These are phyloP conservation scores for Amphipoea lucens DNA, from an alignment of 2,888 invertebrate genomes.

Conservation along the genomic window DNA sequence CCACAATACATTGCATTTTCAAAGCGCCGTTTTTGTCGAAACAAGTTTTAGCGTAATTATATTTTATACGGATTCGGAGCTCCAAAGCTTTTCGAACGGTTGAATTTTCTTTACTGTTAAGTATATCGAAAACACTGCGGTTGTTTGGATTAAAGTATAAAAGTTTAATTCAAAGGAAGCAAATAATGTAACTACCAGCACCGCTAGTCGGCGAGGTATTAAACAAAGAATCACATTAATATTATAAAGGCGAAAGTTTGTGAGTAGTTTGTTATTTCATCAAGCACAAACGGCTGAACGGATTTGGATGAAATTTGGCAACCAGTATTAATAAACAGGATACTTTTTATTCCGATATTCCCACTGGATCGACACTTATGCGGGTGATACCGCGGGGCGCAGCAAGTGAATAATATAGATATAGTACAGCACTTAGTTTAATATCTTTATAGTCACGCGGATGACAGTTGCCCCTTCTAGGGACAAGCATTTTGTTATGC, in stretches of 20 bases:
- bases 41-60: constrained; percentile 55
- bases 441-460: constrained; percentile 22
- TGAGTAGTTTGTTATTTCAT: no score
- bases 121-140: not conserved
- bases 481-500: constrained; percentile 66
- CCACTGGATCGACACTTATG: no score
- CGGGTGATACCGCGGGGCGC: no score
- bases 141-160: constrained; percentile 13
- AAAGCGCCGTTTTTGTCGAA: constrained; percentile 67
- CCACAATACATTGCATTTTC: constrained; percentile 69
- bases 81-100: constrained; percentile 19
- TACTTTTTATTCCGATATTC: no score
- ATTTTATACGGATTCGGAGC: constrained; percentile 33
- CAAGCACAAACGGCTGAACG: no score
- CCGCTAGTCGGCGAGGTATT: not conserved
- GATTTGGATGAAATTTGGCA: no score
- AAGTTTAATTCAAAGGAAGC: not conserved
- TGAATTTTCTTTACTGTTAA: constrained; percentile 18
- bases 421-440: constrained; percentile 13
- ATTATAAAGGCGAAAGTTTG: no score
- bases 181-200: constrained; percentile 6
- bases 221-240: constrained; percentile 14
- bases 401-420: constrained; percentile 6
- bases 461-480: constrained; percentile 49
- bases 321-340: no score